phyloP scores from a whole-genome alignment of 2,888 invertebrate species.

The Drosophila mulleri region DNA sequence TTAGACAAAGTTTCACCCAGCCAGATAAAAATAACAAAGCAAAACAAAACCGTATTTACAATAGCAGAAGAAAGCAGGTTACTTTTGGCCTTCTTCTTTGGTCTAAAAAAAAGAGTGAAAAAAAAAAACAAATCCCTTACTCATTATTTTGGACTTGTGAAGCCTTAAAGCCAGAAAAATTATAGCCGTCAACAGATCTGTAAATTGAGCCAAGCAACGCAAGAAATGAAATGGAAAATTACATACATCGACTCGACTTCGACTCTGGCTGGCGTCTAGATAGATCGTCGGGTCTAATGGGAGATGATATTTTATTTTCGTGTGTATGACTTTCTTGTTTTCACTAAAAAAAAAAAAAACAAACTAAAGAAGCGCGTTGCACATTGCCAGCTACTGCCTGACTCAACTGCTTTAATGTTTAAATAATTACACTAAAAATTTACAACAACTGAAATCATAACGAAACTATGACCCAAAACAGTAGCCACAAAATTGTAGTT shows the following conservation, averaged over 20 bases:
- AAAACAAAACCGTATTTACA: constrained; percentile 20
- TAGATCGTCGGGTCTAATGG: constrained; percentile 28
- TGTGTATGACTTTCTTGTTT: constrained; percentile 69
- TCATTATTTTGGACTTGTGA: constrained; percentile 56
- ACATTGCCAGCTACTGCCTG: constrained; percentile 33
- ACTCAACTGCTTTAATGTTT: constrained; percentile 73
- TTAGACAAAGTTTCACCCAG: constrained; percentile 64
- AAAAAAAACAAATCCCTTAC: constrained; percentile 58
- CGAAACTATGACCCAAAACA: constrained; percentile 44
- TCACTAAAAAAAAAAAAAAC: constrained; percentile 46
- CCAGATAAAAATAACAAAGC: constrained; percentile 8
- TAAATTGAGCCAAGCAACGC: constrained; percentile 35
- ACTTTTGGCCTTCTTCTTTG: constrained; percentile 44
- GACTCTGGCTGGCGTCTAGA: constrained; percentile 6
- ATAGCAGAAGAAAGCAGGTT: constrained; percentile 61
- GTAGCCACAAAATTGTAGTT: constrained; percentile 37
- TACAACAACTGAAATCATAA: constrained; percentile 55
- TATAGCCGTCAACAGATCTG: constrained; percentile 43
- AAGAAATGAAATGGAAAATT: constrained; percentile 32
- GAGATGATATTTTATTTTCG: constrained; percentile 72
- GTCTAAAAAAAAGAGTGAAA: constrained; percentile 20
- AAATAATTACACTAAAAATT: constrained; percentile 74
- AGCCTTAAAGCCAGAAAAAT: constrained; percentile 40
- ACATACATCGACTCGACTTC: constrained; percentile 22
- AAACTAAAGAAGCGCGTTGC: constrained; percentile 32